Percentiles rank a stretch among this genome's conserved stretches.
Conservation (phyloP, 1,140 invertebrate species). For the Drosophila kurseongensis region DNA sequence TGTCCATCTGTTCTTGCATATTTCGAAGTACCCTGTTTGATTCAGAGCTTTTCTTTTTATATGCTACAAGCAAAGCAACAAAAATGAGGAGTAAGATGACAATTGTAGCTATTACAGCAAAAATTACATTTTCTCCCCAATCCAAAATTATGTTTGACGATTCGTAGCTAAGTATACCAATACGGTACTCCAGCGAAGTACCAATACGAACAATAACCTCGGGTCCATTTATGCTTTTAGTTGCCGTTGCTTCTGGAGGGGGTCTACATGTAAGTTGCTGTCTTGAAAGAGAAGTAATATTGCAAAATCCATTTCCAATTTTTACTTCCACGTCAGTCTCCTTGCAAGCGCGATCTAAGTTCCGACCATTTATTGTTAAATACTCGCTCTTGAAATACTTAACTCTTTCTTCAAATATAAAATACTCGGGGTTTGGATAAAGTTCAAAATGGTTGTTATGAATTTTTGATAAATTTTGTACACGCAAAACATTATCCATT, state of each 20-base stretch:
- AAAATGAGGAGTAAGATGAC: constrained; percentile 91
- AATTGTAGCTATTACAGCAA: constrained; percentile 91
- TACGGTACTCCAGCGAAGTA: constrained; percentile 91
- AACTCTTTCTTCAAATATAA: constrained; percentile 94
- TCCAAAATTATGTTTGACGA: constrained; percentile 91
- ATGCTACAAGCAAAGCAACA: constrained; percentile 96
- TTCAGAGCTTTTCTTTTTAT: constrained; percentile 97
- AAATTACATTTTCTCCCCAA: constrained; percentile 91
- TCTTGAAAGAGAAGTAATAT: constrained; percentile 95
- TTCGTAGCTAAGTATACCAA: constrained; percentile 97
- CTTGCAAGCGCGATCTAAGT: constrained; percentile 95
- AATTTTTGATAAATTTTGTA: constrained; percentile 91
- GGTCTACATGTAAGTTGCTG: constrained; percentile 96
- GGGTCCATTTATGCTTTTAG: constrained; percentile 85
- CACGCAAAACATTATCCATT: constrained; percentile 96
- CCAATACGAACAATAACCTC: constrained; percentile 94
- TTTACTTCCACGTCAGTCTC: constrained; percentile 95
- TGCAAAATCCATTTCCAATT: constrained; percentile 95
- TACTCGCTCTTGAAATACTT: constrained; percentile 99
- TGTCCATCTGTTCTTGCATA: constrained; percentile 99
- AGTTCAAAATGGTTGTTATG: constrained; percentile 89
- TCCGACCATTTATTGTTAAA: constrained; percentile 96
- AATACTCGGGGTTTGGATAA: constrained; percentile 96
- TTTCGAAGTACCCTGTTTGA: constrained; percentile 98
- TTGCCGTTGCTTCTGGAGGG: constrained; percentile 87